Conservation (phyloP, 2,888 invertebrate species). For the Cataglyphis altisquamis region DNA sequence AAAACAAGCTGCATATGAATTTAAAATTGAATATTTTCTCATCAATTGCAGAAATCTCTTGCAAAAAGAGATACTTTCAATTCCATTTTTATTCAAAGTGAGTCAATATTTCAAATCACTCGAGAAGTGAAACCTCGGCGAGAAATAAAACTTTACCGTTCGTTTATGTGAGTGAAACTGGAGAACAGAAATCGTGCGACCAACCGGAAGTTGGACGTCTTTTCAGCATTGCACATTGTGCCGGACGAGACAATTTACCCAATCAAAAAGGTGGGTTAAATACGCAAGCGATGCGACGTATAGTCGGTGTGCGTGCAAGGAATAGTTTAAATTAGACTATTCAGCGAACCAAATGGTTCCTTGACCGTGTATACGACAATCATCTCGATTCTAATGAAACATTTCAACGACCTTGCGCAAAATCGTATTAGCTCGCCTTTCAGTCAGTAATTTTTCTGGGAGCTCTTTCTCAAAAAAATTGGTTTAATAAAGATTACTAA, state of each 20-base stretch:
- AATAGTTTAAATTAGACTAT: conserved; percentile 81
- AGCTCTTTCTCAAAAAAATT: background rate
- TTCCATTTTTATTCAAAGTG: background rate
- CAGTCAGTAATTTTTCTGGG: background rate
- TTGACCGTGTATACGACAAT: conserved; percentile 21
- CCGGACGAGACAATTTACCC: conserved; percentile 86
- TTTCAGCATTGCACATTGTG: conserved; percentile 71
- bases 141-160: background rate
- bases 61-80: background rate
- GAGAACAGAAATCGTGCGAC: background rate
- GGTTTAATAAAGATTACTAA: background rate
- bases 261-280: conserved; percentile 84
- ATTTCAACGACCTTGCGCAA: conserved; percentile 19
- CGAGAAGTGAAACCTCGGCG: background rate
- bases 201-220: conserved; percentile 62
- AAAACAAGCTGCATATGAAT: background rate
- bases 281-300: conserved; percentile 65
- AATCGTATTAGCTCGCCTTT: background rate
- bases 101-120: background rate
- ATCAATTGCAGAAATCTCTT: background rate
- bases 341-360: conserved; percentile 74
- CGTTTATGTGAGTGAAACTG: background rate
- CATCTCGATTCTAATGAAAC: conserved; percentile 30
- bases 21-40: background rate
- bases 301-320: conserved; percentile 67